Conservation (phyloP, 1,140 invertebrate genomes). For the Gryon sp. region DNA sequence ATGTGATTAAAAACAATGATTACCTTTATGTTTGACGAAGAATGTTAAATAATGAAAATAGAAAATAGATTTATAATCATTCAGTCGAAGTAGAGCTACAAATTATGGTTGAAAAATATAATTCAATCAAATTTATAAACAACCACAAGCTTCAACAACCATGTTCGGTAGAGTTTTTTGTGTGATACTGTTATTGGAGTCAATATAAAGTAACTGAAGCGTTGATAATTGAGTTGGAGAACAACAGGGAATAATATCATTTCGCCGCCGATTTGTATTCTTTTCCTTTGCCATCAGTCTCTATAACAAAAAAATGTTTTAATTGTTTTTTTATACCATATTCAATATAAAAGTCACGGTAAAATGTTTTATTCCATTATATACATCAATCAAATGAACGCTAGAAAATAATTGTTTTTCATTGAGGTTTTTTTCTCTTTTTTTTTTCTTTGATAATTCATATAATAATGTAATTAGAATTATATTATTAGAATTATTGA, state of each 20-base stretch:
- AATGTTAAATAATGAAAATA: constrained; percentile 43
- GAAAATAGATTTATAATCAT: constrained; percentile 25
- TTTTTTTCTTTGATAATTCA: no score
- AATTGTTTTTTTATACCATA: constrained; percentile 8
- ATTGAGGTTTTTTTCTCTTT: no score
- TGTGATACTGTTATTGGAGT: constrained; percentile 86
- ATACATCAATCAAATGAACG: no score
- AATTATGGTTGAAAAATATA: constrained; percentile 1
- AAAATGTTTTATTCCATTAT: no score
- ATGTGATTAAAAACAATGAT: constrained; percentile 18
- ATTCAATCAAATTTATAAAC: constrained; percentile 81
- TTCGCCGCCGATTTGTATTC: constrained; percentile 66
- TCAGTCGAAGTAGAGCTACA: constrained; percentile 1
- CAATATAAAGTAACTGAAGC: constrained; percentile 86
- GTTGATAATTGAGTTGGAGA: constrained; percentile 87
- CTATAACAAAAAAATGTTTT: constrained; percentile 78
- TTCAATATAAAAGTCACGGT: no score
- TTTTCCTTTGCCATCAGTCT: constrained; percentile 75
- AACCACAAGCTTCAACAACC: constrained; percentile 90
- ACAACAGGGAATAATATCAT: constrained; percentile 86
- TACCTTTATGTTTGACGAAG: constrained; percentile 8
- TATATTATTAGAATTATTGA: no score
- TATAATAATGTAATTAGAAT: no score
- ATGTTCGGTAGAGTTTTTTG: constrained; percentile 89
- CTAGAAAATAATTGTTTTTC: no score